Evolutionary conservation across 2,113 vertebrate genomes (phyloP), one percentile per base, ranked within the genome.

Genomic region (Pedetes capensis): DNA sequence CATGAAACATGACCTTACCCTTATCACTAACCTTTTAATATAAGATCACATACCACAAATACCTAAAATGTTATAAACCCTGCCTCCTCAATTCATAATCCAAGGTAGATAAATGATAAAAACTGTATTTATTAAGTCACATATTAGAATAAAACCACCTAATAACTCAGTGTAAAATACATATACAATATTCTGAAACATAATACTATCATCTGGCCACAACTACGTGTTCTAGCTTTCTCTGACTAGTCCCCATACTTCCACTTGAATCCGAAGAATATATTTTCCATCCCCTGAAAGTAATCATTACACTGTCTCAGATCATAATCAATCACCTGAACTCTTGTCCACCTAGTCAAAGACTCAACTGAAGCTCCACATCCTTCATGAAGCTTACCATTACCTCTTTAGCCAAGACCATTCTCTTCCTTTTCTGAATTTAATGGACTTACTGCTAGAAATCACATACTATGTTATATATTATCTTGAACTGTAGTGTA

Each of bases 91-190:
- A 89, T 55, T 94, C 37, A 87, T 37, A 87, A 25, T 88, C 10
- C 47, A 92, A 47, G 84, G 10, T 37, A n/a, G n/a, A 63, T 74
- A 92, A 87, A 72, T 72, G 37, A 71, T 93, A 87, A 84, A n/a
- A 61, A 68, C 17, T 23, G 12, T 82, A 68, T 44, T 79, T 39
- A 72, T 9, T 84, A 64, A 83, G 17, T 59, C 44, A 51, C 42
- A 51, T 23, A 55, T 42, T 74, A 74, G 23, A 94, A 95, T 10
- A 88, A 87, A 93, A 44, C 5, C 14, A 63, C 66, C 47, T 39
- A 27, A 71, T 23, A 87, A 68, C 14, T 68, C 17, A 64, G 8
- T 91, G 12, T 83, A 68, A 82, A 94, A 89, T 85, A 66, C 8
- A 57, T 32, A 64, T 27, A 71, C 1, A 69, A 7, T 85, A 92